Conservation (phyloP, 2,113 vertebrate genomes). For the Hepsetus odoe region DNA sequence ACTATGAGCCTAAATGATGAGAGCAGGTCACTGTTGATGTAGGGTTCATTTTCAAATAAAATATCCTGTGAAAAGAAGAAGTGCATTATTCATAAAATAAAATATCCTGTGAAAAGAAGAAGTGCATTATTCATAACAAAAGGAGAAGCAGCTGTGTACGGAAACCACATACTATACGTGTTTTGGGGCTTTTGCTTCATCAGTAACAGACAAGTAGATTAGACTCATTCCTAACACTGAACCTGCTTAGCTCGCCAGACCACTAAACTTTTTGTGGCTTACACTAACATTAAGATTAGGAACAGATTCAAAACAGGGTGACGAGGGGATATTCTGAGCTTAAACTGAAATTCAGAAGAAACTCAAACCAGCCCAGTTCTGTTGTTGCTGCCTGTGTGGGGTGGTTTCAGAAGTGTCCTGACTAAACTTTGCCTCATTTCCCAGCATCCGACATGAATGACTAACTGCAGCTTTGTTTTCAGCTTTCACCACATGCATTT, state of each 20-base stretch:
- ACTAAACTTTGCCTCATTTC: too few species aligned
- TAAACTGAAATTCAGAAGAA: neutral
- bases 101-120: neutral
- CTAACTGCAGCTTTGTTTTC: too few species aligned
- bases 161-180: slow-evolving; percentile 2
- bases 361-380: neutral
- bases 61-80: neutral
- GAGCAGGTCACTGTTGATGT: neutral
- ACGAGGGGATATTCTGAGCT: neutral
- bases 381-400: too few species aligned
- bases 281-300: neutral
- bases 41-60: slow-evolving; percentile 23
- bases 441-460: too few species aligned
- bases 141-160: neutral
- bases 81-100: neutral
- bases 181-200: neutral
- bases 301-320: neutral
- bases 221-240: neutral
- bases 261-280: neutral
- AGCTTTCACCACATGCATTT: too few species aligned
- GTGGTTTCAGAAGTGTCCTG: too few species aligned
- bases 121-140: neutral
- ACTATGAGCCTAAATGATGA: neutral
- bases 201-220: neutral
- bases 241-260: neutral